phyloP scores from a whole-genome alignment of 2,797 vertebrate genomes.

The Coccyzus lansbergi region DNA sequence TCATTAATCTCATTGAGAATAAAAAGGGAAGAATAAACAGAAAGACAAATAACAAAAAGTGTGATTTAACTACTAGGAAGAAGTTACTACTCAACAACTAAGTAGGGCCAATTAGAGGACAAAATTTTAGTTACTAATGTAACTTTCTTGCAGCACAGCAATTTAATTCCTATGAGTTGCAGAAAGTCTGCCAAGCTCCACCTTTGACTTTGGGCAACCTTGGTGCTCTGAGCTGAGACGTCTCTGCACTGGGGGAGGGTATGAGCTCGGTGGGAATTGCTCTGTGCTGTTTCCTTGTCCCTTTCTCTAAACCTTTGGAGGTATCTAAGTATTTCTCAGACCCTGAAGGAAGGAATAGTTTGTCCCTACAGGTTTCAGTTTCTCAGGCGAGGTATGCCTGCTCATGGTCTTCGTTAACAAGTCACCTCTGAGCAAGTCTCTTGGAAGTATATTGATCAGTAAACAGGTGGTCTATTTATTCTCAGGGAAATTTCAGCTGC shows the following conservation, averaged over 20 bases:
- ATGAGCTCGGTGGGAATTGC: neutral
- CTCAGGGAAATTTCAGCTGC: neutral
- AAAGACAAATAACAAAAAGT: neutral
- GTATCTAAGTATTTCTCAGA: neutral
- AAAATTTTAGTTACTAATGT: neutral
- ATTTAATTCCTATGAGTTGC: neutral
- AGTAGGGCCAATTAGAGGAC: neutral
- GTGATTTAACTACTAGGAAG: neutral
- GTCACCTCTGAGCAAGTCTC: neutral
- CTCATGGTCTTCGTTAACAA: neutral
- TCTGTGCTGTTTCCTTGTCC: neutral
- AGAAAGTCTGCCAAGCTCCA: neutral
- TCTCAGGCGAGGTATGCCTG: neutral
- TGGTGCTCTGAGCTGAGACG: neutral
- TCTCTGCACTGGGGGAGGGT: rapidly evolving
- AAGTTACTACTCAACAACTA: neutral
- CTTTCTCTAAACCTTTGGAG: neutral
- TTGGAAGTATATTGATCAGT: neutral
- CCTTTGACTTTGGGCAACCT: neutral
- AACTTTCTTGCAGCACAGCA: neutral
- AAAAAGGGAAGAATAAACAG: neutral
- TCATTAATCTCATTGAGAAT: neutral
- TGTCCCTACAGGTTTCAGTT: neutral
- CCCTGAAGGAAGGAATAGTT: neutral
- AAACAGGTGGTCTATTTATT: neutral